Conservation (phyloP, 1,140 invertebrate species). For the Melanaphis sacchari region DNA sequence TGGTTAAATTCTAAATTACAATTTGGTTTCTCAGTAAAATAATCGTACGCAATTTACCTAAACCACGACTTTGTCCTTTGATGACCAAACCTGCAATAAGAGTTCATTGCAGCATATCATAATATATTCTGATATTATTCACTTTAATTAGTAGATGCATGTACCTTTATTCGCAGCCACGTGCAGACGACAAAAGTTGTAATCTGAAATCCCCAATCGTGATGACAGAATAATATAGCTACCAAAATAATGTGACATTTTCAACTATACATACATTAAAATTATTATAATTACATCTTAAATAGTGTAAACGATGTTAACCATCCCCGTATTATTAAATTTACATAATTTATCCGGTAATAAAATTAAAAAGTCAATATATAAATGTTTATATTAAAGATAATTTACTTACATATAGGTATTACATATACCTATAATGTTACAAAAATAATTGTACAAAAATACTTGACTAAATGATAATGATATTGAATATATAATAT, state of each 20-base stretch:
- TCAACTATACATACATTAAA: not conserved
- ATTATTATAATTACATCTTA: not conserved
- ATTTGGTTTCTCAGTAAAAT: not conserved
- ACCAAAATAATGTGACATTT: not conserved
- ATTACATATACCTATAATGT: not conserved
- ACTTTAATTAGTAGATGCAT: not conserved
- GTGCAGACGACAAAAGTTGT: not conserved
- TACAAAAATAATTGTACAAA: not conserved
- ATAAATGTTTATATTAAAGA: not conserved
- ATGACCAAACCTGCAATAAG: not conserved
- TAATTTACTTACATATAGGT: not conserved
- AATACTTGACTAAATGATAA: not conserved
- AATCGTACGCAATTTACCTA: not conserved
- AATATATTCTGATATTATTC: not conserved
- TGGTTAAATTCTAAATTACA: not conserved
- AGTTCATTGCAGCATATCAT: not conserved
- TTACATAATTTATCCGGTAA: not conserved
- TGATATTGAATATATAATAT: not conserved
- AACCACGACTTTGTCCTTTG: not conserved
- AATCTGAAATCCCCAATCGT: not conserved
- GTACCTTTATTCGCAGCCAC: not conserved
- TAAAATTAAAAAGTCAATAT: not conserved
- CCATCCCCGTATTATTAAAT: not conserved
- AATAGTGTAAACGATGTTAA: not conserved
- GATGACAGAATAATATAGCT: not conserved